Evolutionary conservation across 1,140 invertebrate species (phyloP).

Genomic region (Trachymyrmex septentrionalis): DNA sequence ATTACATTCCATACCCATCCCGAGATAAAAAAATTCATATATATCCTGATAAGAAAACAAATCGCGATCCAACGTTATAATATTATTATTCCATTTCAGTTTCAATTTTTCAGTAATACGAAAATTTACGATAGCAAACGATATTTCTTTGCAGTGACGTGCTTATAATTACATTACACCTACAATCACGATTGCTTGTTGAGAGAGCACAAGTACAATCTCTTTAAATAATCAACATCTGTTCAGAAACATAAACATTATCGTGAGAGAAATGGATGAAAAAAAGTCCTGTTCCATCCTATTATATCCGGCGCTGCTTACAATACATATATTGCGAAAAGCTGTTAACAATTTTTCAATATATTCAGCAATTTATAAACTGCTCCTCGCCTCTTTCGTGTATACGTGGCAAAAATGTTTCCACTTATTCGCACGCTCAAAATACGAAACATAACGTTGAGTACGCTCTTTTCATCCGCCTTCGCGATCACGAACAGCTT

Average conservation of each 20-base stretch:
- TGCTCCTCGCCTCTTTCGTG: background rate
- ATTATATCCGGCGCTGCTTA: background rate
- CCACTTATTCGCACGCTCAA: conserved; percentile 24
- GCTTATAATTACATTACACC: too few species aligned
- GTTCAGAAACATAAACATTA: too few species aligned
- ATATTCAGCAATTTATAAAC: conserved; percentile 4
- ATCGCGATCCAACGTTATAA: background rate
- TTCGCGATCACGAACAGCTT: conserved; percentile 18
- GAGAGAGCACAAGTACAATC: too few species aligned
- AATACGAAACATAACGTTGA: conserved; percentile 20
- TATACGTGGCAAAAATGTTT: background rate
- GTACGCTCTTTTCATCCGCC: background rate
- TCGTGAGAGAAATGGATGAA: too few species aligned
- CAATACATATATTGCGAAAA: background rate
- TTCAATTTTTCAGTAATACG: too few species aligned
- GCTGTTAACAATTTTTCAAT: background rate
- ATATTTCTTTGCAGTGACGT: too few species aligned
- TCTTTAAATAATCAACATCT: too few species aligned
- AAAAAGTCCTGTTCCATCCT: too few species aligned
- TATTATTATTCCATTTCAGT: background rate
- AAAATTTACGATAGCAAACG: too few species aligned
- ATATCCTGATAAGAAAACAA: background rate
- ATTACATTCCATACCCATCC: conserved; percentile 65
- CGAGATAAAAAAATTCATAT: conserved; percentile 16
- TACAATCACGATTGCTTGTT: too few species aligned